Evolutionary conservation across 2,797 vertebrate genomes (phyloP), one percentile per base, ranked within the genome.

Genomic region (Schizopygopsis pylzovi): DNA sequence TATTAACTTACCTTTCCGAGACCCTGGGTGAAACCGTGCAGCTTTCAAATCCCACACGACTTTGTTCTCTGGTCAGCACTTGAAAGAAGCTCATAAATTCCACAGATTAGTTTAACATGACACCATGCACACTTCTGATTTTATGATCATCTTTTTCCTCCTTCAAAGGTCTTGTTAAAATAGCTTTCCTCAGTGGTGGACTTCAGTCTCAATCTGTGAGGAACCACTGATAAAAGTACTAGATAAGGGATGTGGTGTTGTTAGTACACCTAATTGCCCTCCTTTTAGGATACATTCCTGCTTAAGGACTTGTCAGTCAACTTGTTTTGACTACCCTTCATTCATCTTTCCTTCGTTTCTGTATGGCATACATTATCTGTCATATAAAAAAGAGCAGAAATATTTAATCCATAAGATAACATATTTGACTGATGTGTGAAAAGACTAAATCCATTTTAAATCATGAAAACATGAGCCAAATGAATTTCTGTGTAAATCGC

Each of bases 341-440:
- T 75, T 75, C 10, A 86, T 85, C 63, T 52, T 85, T 54, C 61
- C 86, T 61, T 68, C 65, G 85, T 90, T 93, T 92, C 90, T 86
- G 84, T 84, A 91, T 90, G 89, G 88, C 86, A 86, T 86, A 88
- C 84, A 88, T 92, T 61, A 81, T 79, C 90, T 91, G 91, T 92
- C 91, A 88, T 88, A 91, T 93, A 87, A 92, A 89, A 92, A 56
- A 92, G 89, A 72, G 25, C 47, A 88, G 88, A 84, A 92, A 94
- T 93, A 92, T 93, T 93, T 93, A 91, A 93, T 92, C 89, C 90
- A 86, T 85, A 88, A 91, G 89, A 91, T 93, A 92, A 94, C 93
- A 95, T 94, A 92, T 92, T 95, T 95, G 88, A 90, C 86, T 91
- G 87, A 88, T 86, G 72, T 89, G 15, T 28, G 18, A 92, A 88